Evolutionary conservation across 2,888 invertebrate species (phyloP).

Genomic region (Acrobasis suavella): DNA sequence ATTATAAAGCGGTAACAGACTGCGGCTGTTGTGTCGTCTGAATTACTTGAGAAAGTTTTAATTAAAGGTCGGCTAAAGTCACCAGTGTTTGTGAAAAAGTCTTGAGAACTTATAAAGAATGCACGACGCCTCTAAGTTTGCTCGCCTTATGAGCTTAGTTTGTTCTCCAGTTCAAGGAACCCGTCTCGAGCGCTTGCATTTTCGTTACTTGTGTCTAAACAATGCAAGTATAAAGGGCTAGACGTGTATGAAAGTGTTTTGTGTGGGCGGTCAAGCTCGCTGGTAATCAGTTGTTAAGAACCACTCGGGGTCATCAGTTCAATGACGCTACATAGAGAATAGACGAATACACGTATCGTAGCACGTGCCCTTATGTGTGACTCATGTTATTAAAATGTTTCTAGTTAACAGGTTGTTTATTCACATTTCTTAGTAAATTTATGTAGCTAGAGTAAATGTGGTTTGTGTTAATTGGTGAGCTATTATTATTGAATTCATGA

Average conservation of each 20-base stretch:
- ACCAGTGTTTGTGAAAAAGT: not conserved
- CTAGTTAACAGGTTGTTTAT: slow-evolving; percentile 61
- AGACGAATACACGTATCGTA: slow-evolving; percentile 42
- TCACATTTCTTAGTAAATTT: slow-evolving; percentile 61
- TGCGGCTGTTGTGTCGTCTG: not conserved
- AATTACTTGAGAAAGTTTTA: slow-evolving; percentile 4
- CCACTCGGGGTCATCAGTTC: slow-evolving; percentile 65
- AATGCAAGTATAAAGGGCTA: slow-evolving; percentile 40
- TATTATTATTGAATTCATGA: not conserved
- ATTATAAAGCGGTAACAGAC: not conserved
- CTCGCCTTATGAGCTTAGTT: not conserved
- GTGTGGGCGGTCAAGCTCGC: slow-evolving; percentile 75
- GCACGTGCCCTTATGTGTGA: slow-evolving; percentile 44
- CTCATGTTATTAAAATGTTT: slow-evolving; percentile 62
- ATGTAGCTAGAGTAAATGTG: slow-evolving; percentile 47
- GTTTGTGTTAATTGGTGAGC: slow-evolving; percentile 40
- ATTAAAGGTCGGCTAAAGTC: not conserved
- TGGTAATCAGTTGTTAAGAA: slow-evolving; percentile 62
- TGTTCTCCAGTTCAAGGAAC: slow-evolving; percentile 3
- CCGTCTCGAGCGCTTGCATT: slow-evolving; percentile 19
- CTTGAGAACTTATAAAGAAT: not conserved
- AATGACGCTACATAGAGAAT: slow-evolving; percentile 50
- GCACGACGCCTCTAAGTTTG: not conserved
- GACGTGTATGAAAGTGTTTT: slow-evolving; percentile 48
- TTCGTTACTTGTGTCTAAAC: slow-evolving; percentile 28